A percentile compares a stretch with the other conserved stretches of the same genome.
phyloP scores from a whole-genome alignment of 2,888 invertebrate species.

The Metopia argyrocephala region DNA sequence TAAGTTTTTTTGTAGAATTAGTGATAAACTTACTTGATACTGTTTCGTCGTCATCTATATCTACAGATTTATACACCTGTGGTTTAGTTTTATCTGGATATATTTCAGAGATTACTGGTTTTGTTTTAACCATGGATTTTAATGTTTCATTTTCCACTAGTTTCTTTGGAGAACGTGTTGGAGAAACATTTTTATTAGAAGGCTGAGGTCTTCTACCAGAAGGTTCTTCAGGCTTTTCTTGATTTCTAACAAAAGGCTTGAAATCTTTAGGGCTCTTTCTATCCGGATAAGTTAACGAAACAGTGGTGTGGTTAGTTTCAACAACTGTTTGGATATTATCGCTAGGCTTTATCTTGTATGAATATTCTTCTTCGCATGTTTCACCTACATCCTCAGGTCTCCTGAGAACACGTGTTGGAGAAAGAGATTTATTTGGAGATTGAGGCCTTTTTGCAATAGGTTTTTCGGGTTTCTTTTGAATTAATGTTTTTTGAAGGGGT shows the following conservation, averaged over 20 bases:
- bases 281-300: not conserved
- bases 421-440: slow-evolving; percentile 7
- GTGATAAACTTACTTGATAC: not conserved
- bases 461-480: not conserved
- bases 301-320: not conserved
- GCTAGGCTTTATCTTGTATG: not conserved
- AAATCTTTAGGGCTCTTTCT: not conserved
- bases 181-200: slow-evolving; percentile 20
- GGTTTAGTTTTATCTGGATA: not conserved
- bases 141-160: not conserved
- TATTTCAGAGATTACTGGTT: too few relatives aligned
- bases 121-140: not conserved
- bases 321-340: not conserved
- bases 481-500: slow-evolving; percentile 1
- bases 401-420: slow-evolving; percentile 6
- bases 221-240: not conserved
- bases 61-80: not conserved
- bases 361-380: not conserved
- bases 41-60: not conserved
- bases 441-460: not conserved
- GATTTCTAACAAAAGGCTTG: not conserved
- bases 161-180: not conserved
- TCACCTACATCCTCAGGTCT: not conserved
- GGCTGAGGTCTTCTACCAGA: not conserved
- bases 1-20: slow-evolving; percentile 1